phyloP scores from a whole-genome alignment of 2,113 vertebrate genomes.

The Miniopterus natalensis region DNA sequence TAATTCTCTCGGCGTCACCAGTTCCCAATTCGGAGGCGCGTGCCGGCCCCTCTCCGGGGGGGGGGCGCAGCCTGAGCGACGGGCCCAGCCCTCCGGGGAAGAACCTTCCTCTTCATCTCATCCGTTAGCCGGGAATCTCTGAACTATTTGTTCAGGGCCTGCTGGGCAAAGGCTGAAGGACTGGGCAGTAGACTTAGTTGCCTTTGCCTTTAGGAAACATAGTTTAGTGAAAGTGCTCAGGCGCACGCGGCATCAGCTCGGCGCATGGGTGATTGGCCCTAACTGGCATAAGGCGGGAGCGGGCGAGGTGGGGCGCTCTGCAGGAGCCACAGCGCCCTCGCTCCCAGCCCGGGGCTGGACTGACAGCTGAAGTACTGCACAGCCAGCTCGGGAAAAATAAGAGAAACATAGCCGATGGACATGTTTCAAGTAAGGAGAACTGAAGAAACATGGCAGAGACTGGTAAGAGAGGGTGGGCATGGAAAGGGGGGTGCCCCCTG shows the following conservation, averaged over 20 bases:
- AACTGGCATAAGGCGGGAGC: not conserved
- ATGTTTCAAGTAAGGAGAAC: no score
- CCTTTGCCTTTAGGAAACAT: not conserved
- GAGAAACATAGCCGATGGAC: no score
- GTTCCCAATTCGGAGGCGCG: not conserved
- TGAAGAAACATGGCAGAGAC: no score
- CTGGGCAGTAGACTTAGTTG: not conserved
- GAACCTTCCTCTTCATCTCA: not conserved
- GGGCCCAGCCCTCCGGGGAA: not conserved
- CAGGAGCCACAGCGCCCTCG: no score
- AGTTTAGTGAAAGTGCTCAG: not conserved
- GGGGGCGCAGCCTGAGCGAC: no score
- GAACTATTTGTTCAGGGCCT: not conserved
- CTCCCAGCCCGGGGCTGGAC: no score
- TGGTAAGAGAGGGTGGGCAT: no score
- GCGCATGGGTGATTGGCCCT: not conserved
- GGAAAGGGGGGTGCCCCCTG: no score
- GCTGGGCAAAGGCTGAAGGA: not conserved
- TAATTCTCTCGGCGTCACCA: not conserved
- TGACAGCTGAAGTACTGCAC: no score
- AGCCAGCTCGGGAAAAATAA: no score
- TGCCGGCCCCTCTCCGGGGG: no score
- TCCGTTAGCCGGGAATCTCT: not conserved
- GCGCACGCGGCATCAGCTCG: not conserved
- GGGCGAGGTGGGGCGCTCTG: no score